Percentiles rank a stretch among this genome's conserved stretches.
These are phyloP conservation scores for Drosophila truncata DNA, from an alignment of 1,140 invertebrate species.

Conservation along the genomic window DNA sequence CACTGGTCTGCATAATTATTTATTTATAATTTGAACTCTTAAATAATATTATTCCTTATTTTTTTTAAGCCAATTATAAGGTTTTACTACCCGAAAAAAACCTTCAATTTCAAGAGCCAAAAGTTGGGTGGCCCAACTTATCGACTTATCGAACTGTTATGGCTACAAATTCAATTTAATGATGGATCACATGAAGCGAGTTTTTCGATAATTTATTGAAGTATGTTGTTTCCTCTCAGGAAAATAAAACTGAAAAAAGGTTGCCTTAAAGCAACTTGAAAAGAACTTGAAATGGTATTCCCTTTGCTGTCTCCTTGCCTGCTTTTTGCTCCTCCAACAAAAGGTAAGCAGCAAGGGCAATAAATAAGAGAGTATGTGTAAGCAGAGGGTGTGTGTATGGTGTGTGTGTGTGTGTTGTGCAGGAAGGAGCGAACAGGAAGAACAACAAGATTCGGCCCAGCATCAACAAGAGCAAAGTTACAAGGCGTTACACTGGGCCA, in stretches of 20 bases:
- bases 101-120: neutral
- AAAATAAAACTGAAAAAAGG: constrained; percentile 12
- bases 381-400: neutral
- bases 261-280: constrained; percentile 22
- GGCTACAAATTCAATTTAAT: constrained; percentile 29
- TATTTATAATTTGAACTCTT: neutral
- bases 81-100: neutral
- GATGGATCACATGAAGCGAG: constrained; percentile 19
- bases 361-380: constrained; percentile 34
- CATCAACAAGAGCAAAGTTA: constrained; percentile 37
- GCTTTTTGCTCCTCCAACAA: constrained; percentile 5
- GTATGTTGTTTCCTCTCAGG: constrained; percentile 12
- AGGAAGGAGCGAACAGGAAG: constrained; percentile 31
- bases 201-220: constrained; percentile 32
- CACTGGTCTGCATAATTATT: neutral
- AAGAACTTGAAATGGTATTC: constrained; percentile 33
- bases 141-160: constrained; percentile 16
- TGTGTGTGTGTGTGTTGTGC: constrained; percentile 8
- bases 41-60: neutral
- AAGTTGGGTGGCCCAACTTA: neutral
- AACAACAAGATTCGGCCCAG: constrained; percentile 39
- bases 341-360: constrained; percentile 40
- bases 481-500: neutral
- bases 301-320: constrained; percentile 18
- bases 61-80: constrained; percentile 2